phyloP scores from a whole-genome alignment of 2,113 vertebrate genomes.

The Cyphomyrus discorhynchus region DNA sequence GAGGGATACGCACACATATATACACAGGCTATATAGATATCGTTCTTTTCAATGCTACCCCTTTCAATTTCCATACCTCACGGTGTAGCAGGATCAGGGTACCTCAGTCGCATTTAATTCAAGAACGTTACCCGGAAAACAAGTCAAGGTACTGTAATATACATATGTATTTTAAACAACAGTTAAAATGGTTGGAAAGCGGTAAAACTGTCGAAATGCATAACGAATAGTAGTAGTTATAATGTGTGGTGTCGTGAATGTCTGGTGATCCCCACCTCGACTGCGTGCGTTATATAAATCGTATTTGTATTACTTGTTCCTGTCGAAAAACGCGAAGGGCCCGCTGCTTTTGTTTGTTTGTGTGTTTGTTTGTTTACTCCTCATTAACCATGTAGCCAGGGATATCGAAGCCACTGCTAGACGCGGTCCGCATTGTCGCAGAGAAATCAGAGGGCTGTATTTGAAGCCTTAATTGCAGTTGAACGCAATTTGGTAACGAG shows the following conservation, averaged over 20 bases:
- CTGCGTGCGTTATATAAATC: not conserved
- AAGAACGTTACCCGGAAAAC: constrained; percentile 49
- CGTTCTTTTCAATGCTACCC: constrained; percentile 51
- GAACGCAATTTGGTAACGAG: not conserved
- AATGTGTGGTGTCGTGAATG: not conserved
- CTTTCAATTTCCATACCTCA: constrained; percentile 59
- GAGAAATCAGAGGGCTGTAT: not conserved
- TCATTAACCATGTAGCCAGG: not conserved
- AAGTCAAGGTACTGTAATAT: constrained; percentile 53
- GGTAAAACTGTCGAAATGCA: not conserved
- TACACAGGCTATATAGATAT: constrained; percentile 60
- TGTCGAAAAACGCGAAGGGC: not conserved
- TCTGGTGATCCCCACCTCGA: not conserved
- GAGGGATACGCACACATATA: constrained; percentile 56
- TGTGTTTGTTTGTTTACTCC: not conserved
- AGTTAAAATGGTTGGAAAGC: not conserved
- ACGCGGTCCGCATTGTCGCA: not conserved
- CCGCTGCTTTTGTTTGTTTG: not conserved
- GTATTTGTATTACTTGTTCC: not conserved
- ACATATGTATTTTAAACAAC: not conserved
- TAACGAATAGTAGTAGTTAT: not conserved
- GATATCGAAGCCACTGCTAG: not conserved
- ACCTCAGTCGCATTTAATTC: constrained; percentile 58
- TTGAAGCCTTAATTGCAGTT: not conserved
- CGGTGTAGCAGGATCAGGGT: constrained; percentile 47